Conservation (phyloP, 2,797 vertebrate genomes). For the Diceros bicornis region DNA sequence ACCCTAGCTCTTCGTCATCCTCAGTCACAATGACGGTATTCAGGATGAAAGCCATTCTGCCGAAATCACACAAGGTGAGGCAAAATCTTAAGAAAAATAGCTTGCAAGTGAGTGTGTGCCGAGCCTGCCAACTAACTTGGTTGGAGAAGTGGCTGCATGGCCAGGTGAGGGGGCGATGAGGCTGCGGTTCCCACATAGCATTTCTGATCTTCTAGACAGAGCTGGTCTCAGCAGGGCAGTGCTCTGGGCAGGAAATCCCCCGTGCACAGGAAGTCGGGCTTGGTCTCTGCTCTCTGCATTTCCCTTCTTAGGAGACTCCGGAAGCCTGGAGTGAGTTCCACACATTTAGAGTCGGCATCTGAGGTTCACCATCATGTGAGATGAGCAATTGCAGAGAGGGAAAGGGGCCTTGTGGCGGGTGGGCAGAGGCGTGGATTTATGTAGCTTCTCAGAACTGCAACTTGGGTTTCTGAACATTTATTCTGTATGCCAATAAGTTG, state of each 20-base stretch:
- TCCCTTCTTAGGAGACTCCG: background rate
- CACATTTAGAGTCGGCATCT: fast-evolving
- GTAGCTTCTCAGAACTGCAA: background rate
- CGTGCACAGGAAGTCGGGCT: background rate
- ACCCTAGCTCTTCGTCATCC: background rate
- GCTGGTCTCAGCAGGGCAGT: background rate
- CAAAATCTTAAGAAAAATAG: background rate
- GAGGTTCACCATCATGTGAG: background rate
- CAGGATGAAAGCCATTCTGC: background rate
- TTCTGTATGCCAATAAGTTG: background rate
- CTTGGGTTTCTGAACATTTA: slow-evolving; percentile 25
- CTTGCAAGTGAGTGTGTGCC: background rate
- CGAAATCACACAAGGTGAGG: background rate
- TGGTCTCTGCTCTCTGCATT: background rate
- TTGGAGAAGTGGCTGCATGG: background rate
- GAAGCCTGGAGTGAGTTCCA: background rate
- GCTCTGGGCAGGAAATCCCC: slow-evolving; percentile 40
- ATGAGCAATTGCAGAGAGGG: background rate
- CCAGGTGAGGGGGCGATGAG: background rate
- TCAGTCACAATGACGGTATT: background rate
- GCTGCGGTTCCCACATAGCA: background rate
- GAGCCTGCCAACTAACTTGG: background rate
- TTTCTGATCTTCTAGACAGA: background rate
- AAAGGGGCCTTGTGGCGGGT: background rate
- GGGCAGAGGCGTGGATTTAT: background rate